Conservation (phyloP, 2,888 invertebrate species). For the Phasia obesa region DNA sequence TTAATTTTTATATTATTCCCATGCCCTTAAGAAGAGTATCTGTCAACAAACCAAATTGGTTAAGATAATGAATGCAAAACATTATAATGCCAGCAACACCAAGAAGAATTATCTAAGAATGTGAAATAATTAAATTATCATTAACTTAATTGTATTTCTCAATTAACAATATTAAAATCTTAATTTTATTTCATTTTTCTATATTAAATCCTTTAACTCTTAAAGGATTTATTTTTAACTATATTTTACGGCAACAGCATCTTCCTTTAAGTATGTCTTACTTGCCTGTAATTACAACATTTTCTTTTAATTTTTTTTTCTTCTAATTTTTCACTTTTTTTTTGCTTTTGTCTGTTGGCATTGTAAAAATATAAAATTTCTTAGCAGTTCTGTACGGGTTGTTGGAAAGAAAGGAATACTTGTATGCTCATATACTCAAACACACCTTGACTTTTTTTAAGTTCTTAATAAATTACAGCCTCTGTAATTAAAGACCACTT, state of each 20-base stretch:
- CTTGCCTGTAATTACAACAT: constrained; percentile 57
- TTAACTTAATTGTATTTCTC: constrained; percentile 57
- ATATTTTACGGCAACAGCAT: not conserved
- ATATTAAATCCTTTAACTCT: constrained; percentile 57
- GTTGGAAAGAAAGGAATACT: constrained; percentile 26
- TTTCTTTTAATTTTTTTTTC: constrained; percentile 27
- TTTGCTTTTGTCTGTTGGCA: constrained; percentile 22
- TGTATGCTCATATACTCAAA: constrained; percentile 40
- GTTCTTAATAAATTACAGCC: constrained; percentile 71
- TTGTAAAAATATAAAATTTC: constrained; percentile 46
- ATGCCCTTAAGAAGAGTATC: not conserved
- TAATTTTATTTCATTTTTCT: constrained; percentile 33
- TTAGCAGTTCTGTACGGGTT: constrained; percentile 22
- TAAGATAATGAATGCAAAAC: not conserved
- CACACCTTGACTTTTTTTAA: constrained; percentile 68
- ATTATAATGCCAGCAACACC: not conserved
- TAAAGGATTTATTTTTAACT: constrained; percentile 63
- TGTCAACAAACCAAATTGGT: constrained; percentile 16
- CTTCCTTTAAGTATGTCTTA: constrained; percentile 42
- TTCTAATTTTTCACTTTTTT: not conserved
- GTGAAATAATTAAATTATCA: constrained; percentile 49
- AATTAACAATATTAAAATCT: constrained; percentile 46
- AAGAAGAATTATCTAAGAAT: not conserved
- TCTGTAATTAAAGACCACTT: constrained; percentile 71
- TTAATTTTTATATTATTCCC: too few species aligned